Conservation (phyloP, 2,888 invertebrate genomes). For the Anoplius nigerrimus region DNA sequence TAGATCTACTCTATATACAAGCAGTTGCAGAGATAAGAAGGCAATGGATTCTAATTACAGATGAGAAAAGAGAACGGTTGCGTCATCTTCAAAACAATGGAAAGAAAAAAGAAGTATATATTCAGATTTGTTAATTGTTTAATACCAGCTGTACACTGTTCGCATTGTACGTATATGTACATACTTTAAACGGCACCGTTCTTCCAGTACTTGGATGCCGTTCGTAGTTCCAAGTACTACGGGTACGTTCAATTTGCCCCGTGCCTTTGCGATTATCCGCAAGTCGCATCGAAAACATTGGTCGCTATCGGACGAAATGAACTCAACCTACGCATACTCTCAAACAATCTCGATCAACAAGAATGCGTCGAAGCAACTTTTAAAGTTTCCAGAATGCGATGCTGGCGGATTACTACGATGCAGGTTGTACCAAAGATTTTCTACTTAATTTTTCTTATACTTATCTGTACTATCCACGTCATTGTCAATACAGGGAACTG, state of each 20-base stretch:
- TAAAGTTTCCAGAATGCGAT: constrained; percentile 96
- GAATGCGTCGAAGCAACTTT: constrained; percentile 83
- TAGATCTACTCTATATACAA: constrained; percentile 92
- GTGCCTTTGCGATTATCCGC: constrained; percentile 87
- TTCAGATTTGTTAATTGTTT: neutral
- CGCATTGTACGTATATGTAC: constrained; percentile 1
- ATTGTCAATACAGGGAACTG: constrained; percentile 49
- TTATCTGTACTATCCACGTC: too few species aligned
- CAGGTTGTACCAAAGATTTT: constrained; percentile 77
- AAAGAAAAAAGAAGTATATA: constrained; percentile 86
- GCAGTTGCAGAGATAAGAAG: constrained; percentile 90
- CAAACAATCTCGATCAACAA: constrained; percentile 80
- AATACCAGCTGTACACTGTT: neutral
- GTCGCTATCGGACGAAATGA: constrained; percentile 93
- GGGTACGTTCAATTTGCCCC: constrained; percentile 89
- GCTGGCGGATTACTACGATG: constrained; percentile 96
- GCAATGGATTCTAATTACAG: constrained; percentile 88
- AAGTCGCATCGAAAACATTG: constrained; percentile 80
- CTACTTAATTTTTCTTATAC: too few species aligned
- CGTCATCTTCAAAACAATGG: constrained; percentile 84
- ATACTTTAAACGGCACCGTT: constrained; percentile 34
- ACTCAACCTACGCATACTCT: constrained; percentile 81
- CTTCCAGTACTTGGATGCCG: constrained; percentile 89
- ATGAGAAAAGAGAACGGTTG: constrained; percentile 83
- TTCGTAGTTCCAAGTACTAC: constrained; percentile 90